phyloP scores from a whole-genome alignment of 1,140 invertebrate species.

The Mamestra configurata region DNA sequence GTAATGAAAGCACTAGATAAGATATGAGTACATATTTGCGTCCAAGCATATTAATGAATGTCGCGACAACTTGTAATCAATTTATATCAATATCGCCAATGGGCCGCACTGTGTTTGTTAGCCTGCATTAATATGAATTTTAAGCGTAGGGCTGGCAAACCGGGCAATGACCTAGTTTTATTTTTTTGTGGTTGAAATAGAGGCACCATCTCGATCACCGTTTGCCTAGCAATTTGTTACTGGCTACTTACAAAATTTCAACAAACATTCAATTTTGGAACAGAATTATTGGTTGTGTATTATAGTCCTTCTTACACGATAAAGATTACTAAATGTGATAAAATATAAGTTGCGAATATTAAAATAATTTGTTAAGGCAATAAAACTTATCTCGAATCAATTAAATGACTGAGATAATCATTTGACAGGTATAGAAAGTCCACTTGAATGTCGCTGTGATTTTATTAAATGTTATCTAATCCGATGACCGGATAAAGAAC shows the following conservation, averaged over 20 bases:
- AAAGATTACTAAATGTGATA: background rate
- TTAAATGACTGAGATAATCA: conserved; percentile 54
- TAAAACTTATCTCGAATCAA: conserved; percentile 24
- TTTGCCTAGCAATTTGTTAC: too few relatives aligned
- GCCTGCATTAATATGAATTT: conserved; percentile 83
- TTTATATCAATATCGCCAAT: conserved; percentile 87
- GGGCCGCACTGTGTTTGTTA: conserved; percentile 80
- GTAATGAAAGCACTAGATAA: conserved; percentile 79
- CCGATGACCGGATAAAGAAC: background rate
- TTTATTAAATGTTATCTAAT: conserved; percentile 28
- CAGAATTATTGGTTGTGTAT: too few relatives aligned
- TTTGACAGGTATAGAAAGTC: conserved; percentile 66
- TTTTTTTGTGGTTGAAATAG: background rate
- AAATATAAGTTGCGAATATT: background rate
- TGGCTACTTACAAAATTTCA: too few relatives aligned
- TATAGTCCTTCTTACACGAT: too few relatives aligned
- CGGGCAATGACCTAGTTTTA: conserved; percentile 9
- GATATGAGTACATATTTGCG: conserved; percentile 74
- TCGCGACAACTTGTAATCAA: conserved; percentile 84
- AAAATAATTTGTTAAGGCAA: background rate
- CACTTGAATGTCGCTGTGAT: conserved; percentile 58
- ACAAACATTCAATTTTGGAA: too few relatives aligned
- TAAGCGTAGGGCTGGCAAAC: conserved; percentile 74
- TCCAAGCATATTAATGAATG: conserved; percentile 81
- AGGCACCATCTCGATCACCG: too few relatives aligned